Base-by-base conservation (phyloP, 2,888 invertebrate genomes). In the Idaea aversata region DNA sequence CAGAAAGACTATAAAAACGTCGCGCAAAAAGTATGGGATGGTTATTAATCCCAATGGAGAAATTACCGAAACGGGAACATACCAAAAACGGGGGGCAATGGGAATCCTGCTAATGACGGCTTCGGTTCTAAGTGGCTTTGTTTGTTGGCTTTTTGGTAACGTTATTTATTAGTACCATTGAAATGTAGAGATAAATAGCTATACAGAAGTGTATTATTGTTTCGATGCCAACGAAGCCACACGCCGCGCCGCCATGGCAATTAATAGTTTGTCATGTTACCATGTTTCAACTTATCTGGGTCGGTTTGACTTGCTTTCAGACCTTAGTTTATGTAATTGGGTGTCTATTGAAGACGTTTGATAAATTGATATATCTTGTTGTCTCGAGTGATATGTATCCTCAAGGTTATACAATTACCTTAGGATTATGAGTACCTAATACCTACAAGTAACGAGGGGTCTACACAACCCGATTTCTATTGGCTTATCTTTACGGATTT, bases 71-170 rank as follows among this genome's bases (percentile, higher is more conserved):
- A 64, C 66, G 66, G 70, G 68, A 75, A 58, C 61, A 61, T 69
- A 58, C 71, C 67, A 70, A 57, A 47, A 68, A 73, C 67, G 74
- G 68, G 70, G 65, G 73, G 72, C 74, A 70, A 70, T 69, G 67
- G 69, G 69, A 63, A 66, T 63, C 65, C 63, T 62, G 70, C 69
- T 67, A 80, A 82, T 83, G 81, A 85, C 78, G 75, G 77, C 78
- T 72, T 71, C 70, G 74, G 71, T 77, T 76, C 77, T 77, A 79
- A 84, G 84, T 81, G 82, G 82, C 77, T 82, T 85, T 85, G 84
- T 85, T 86, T 81, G 81, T 81, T 74, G 78, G 79, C 78, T 80
- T 82, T 83, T 83, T 83, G 80, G 80, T 70, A 75, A 78, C 77
- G 80, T 85, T 77, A 84, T 84, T 84, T 85, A 85, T 83, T 79